Evolutionary conservation across 2,113 vertebrate genomes (phyloP), one percentile per base, ranked within the genome.

Genomic region (Mixornis gularis): DNA sequence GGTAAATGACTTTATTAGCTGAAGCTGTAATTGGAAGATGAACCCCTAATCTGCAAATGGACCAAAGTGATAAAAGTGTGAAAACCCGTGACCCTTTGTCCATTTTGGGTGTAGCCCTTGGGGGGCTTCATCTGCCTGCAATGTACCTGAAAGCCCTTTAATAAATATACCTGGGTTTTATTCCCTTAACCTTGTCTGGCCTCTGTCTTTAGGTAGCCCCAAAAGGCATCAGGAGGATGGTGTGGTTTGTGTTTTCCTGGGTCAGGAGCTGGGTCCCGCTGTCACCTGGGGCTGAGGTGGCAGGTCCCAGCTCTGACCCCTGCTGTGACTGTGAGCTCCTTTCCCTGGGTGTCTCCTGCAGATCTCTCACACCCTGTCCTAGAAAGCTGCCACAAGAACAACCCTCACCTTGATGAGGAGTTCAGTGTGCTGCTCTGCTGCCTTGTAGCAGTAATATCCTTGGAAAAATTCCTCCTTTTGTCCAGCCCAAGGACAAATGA

Each of bases 401-500:
- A 53, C 55, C 63, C 79, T 85, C 56, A 48, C 32, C 85, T 58
- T 59, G 59, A 24, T 58, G 66, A 69, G 68, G 72, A 51, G 10
- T 63, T 82, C 53, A 2, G 36, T n/a, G 73, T 77, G 87, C 81
- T 73, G 81, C 55, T 69, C 53, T 32, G 48, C 32, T 59, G 55
- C 24, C 4, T 7, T 53, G 46, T 21, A 58, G 27, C 88, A 93
- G 32, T 5, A 70, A 43, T 24, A 83, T 73, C 71, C 27, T 51
- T 79, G 70, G 53, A 38, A 82, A 89, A 59, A 46, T 70, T 56
- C 66, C 53, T 58, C 69, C 6, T 65, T 22, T 65, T 26, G 18
- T 77, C 63, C 82, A 91, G 68, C 90, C 82, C 90, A 92, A 92
- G 89, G 92, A 88, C 89, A 85, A 91, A 55, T 0, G 25, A 91